Evolutionary conservation across 2,113 vertebrate genomes (phyloP).

Genomic region (Oplegnathus fasciatus): DNA sequence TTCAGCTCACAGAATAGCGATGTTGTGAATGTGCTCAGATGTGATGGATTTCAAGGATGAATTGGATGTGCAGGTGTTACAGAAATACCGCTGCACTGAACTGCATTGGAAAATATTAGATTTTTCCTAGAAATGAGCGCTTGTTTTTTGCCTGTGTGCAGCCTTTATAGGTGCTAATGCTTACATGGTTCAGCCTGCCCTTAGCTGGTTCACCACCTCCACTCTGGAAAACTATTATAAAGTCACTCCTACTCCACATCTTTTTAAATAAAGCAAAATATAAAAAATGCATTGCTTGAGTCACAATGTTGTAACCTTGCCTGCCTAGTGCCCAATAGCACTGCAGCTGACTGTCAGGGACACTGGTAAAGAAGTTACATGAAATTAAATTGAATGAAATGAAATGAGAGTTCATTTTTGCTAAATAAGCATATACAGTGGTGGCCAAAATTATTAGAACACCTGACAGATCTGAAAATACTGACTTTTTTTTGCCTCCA

Average conservation of each 20-base stretch:
- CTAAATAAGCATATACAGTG: no score
- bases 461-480: no score
- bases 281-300: background rate
- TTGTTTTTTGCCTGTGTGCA: conserved; percentile 1
- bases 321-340: background rate
- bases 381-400: background rate
- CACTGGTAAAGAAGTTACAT: background rate
- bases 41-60: background rate
- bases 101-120: conserved; percentile 2
- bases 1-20: background rate
- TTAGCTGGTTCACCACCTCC: conserved; percentile 10
- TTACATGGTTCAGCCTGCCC: background rate
- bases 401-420: background rate
- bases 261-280: background rate
- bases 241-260: conserved; percentile 12
- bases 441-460: no score
- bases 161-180: conserved; percentile 14
- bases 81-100: conserved; percentile 17
- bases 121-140: background rate
- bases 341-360: background rate
- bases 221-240: conserved; percentile 10
- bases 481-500: no score
- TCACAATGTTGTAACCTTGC: background rate
- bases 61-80: conserved; percentile 11
- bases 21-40: background rate